Conservation (phyloP, 1,140 invertebrate genomes). For the Panulirus ornatus region DNA sequence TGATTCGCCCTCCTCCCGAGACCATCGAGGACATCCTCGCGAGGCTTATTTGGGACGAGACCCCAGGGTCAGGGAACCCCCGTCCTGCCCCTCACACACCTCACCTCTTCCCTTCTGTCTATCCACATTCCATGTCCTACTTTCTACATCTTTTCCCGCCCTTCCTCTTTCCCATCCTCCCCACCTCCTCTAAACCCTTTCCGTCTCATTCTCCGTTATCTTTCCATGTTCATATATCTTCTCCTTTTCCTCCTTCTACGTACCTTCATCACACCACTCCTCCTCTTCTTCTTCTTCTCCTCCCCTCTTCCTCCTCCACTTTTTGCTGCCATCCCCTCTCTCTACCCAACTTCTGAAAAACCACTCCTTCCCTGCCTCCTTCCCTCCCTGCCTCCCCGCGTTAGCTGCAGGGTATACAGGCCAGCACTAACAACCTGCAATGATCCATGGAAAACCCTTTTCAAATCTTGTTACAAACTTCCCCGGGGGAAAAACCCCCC, state of each 20-base stretch:
- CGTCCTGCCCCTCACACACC: no score
- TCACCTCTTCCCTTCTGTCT: no score
- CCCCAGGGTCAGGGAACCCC: no score
- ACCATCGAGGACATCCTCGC: no score
- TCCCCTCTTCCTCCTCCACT: not conserved
- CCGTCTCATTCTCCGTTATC: not conserved
- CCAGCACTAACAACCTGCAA: constrained; percentile 10
- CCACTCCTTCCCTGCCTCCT: not conserved
- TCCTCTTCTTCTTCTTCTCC: not conserved
- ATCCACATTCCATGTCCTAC: no score
- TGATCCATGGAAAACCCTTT: constrained; percentile 10
- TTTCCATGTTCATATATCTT: not conserved
- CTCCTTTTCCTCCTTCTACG: not conserved
- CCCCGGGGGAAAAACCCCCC: no score
- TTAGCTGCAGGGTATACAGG: not conserved
- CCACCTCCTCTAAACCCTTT: not conserved
- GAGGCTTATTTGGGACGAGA: no score
- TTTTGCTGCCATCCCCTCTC: not conserved
- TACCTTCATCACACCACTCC: not conserved
- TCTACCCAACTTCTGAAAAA: no score
- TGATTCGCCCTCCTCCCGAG: no score
- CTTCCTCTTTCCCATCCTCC: not conserved
- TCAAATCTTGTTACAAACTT: constrained; percentile 27
- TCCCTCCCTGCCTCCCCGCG: not conserved
- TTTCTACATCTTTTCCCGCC: not conserved